Base-by-base conservation (phyloP, 30 jellyfish, hydroid and myxozoan genomes). In the Cassiopea xamachana region DNA sequence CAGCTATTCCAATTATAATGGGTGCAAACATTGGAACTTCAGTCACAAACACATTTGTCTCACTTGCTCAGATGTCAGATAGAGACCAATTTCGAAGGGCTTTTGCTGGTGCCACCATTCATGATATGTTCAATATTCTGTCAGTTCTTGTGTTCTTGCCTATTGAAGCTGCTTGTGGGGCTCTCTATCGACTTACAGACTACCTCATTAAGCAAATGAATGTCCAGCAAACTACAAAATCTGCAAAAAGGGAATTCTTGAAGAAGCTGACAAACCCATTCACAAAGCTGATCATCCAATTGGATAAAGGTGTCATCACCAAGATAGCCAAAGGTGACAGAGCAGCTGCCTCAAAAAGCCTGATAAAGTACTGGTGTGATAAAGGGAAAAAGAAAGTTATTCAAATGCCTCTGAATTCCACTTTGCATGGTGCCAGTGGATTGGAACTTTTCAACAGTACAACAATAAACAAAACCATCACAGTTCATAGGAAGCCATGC, bases 1-100 rank as follows among this genome's bases (percentile, higher is more conserved):
- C 98, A 17, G 98, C 98, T 64, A 94, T 94, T 44, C 98, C 98
- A 18, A 94, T 94, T 81, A 87, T 91, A 75, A 94, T 94, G 98
- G 98, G 98, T 2, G 98, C 98, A 75, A 94, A 94, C 78, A 94
- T 94, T 76, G 98, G 98, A 4, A 94, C 98, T 9, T 87, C 96
- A 19, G 98, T 94, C 79, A 94, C 98, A 17, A 94, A 94, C 77
- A 94, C 98, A n/a, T 68, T 94, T 13, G 98, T 94, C 44, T 88
- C 98, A 17, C 88, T 94, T 70, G 98, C 98, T 2, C 98, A 94
- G 82, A 80, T 87, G 61, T 81, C 97, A 59, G 98, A 94, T 82
- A 81, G 94, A 69, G 88, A 90, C 51, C 98, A 94, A 91, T 94
- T 90, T 83, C 89, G 98, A 75, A 81, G 97, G 64, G 98, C 98